Conservation (phyloP, 2,797 vertebrate species). For the Xyrichtys novacula region DNA sequence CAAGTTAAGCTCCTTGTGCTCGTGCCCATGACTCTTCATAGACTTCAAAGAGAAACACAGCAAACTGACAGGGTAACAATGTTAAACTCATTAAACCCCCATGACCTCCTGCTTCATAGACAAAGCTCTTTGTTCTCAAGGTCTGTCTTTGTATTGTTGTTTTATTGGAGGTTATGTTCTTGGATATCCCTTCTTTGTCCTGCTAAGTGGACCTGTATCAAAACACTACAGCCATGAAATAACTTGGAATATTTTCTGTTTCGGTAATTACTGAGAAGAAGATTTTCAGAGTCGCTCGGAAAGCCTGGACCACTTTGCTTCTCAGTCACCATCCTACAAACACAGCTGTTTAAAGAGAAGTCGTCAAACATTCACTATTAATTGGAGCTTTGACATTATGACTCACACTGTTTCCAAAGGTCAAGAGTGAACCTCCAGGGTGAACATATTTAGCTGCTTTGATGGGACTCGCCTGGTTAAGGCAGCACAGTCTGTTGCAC, state of each 20-base stretch:
- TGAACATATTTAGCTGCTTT: slow-evolving; percentile 1
- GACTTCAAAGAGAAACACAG: no score
- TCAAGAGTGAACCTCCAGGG: not conserved
- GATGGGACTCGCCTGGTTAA: not conserved
- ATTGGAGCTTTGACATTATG: not conserved
- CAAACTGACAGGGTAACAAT: no score
- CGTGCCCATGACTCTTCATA: no score
- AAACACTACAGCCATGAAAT: slow-evolving; percentile 2
- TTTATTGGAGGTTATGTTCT: slow-evolving; percentile 34
- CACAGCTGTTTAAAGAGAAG: not conserved
- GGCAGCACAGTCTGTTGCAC: not conserved
- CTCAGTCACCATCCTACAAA: not conserved
- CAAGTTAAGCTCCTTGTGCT: no score
- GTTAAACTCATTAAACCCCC: no score
- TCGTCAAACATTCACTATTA: not conserved
- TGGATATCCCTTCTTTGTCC: slow-evolving; percentile 52
- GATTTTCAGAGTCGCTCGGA: not conserved
- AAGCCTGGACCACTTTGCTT: not conserved
- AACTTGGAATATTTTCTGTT: slow-evolving; percentile 2
- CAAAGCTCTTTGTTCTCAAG: slow-evolving; percentile 37
- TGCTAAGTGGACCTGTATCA: not conserved
- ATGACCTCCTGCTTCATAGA: no score
- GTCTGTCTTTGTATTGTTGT: slow-evolving; percentile 36
- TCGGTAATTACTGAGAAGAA: not conserved
- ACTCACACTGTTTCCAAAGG: not conserved